A percentile compares a stretch with the other conserved stretches of the same genome.
phyloP scores from a whole-genome alignment of 2,113 vertebrate genomes.

The Bubo bubo region DNA sequence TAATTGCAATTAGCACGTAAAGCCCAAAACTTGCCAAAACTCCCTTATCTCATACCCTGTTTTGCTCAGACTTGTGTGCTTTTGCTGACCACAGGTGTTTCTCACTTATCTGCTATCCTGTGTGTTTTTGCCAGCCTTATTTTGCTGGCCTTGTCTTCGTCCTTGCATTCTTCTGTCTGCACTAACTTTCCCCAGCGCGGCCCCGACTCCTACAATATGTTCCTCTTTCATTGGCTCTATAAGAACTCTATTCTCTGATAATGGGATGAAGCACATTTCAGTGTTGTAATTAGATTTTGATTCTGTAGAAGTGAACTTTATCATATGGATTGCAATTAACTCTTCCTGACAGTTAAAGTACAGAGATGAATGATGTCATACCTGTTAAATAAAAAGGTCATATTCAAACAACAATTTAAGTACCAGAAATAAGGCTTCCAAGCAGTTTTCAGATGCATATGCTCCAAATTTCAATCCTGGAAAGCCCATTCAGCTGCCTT shows the following conservation, averaged over 20 bases:
- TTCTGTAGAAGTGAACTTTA: constrained; percentile 28
- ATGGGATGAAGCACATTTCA: neutral
- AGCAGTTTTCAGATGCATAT: neutral
- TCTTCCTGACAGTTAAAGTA: neutral
- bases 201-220: no score
- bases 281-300: constrained; percentile 48
- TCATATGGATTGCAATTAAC: constrained; percentile 22
- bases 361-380: neutral
- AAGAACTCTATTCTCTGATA: neutral
- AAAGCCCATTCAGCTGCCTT: neutral
- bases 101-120: no score
- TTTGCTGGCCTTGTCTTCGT: no score
- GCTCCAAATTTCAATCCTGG: neutral
- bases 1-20: no score
- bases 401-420: neutral
- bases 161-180: no score
- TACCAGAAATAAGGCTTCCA: neutral
- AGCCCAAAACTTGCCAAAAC: no score
- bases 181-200: no score
- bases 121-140: no score
- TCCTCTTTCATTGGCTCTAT: neutral
- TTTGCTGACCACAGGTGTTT: no score
- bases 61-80: no score
- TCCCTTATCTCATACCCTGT: no score
- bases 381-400: constrained; percentile 38